A percentile compares a stretch with the other conserved stretches of the same genome.
Evolutionary conservation across 2,888 invertebrate genomes (phyloP).

Genomic region (Drosophila robusta): DNA sequence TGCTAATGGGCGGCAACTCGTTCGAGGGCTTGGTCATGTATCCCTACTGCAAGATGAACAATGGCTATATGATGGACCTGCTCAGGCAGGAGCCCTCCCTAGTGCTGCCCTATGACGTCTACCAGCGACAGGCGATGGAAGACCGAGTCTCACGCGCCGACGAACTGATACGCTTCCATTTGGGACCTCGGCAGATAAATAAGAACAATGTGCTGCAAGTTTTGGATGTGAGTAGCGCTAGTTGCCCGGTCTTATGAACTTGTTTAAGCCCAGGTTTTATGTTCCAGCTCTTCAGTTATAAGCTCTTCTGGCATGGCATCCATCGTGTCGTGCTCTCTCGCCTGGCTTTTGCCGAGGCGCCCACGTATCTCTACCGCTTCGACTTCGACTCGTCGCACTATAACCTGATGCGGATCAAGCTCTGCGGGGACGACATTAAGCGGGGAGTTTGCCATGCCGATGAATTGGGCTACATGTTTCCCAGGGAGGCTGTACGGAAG

Average conservation of each 20-base stretch:
- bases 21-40: conserved; percentile 81
- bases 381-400: conserved; percentile 83
- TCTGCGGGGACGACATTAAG: conserved; percentile 75
- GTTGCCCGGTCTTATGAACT: not conserved
- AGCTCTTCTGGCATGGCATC: conserved; percentile 83
- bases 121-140: conserved; percentile 34
- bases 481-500: conserved; percentile 50
- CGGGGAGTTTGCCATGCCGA: conserved; percentile 83
- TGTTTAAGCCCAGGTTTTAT: conserved; percentile 16
- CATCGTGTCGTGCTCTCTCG: conserved; percentile 80
- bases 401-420: conserved; percentile 74
- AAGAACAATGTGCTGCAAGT: conserved; percentile 71
- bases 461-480: conserved; percentile 83
- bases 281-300: conserved; percentile 78
- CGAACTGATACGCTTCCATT: conserved; percentile 85
- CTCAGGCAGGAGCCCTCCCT: conserved; percentile 50
- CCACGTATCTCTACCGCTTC: conserved; percentile 83
- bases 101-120: conserved; percentile 76
- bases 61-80: conserved; percentile 46
- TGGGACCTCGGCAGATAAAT: conserved; percentile 68
- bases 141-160: conserved; percentile 52
- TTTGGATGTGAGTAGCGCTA: conserved; percentile 75
- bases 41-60: conserved; percentile 51
- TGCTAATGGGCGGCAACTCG: conserved; percentile 82
- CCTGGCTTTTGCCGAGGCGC: conserved; percentile 60